phyloP scores from a whole-genome alignment of 2,888 invertebrate species.

The Hyles lineata region DNA sequence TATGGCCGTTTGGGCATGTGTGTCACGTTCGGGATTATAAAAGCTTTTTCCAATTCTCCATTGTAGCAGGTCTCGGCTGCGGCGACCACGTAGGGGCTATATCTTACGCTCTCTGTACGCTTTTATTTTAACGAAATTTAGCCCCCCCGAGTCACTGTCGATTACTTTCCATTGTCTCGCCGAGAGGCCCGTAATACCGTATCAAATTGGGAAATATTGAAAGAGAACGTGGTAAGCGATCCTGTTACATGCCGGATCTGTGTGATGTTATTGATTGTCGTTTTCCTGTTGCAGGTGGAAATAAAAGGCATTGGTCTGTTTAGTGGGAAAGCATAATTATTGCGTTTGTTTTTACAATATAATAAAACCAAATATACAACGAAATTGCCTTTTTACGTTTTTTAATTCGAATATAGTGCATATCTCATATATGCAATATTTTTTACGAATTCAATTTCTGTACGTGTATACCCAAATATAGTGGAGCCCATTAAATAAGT shows the following conservation, averaged over 20 bases:
- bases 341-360: too few relatives aligned
- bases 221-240: constrained; percentile 79
- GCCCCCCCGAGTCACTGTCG: constrained; percentile 79
- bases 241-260: constrained; percentile 57
- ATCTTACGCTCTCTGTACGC: constrained; percentile 81
- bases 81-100: constrained; percentile 83
- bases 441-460: too few relatives aligned
- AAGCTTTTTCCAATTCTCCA: constrained; percentile 85
- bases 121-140: constrained; percentile 85
- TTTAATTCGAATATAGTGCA: too few relatives aligned
- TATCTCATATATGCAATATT: too few relatives aligned
- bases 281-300: too few relatives aligned
- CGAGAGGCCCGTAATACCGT: constrained; percentile 68
- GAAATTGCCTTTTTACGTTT: too few relatives aligned
- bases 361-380: too few relatives aligned
- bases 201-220: constrained; percentile 83
- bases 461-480: not conserved
- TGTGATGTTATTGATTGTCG: constrained; percentile 34
- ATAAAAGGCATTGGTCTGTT: not conserved
- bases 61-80: constrained; percentile 75
- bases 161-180: constrained; percentile 81
- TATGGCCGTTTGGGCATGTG: constrained; percentile 75
- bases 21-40: constrained; percentile 84
- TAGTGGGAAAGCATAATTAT: too few relatives aligned
- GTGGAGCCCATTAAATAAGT: not conserved